Base-by-base conservation (phyloP, 2,888 invertebrate genomes). In the Salpingus planirostris region DNA sequence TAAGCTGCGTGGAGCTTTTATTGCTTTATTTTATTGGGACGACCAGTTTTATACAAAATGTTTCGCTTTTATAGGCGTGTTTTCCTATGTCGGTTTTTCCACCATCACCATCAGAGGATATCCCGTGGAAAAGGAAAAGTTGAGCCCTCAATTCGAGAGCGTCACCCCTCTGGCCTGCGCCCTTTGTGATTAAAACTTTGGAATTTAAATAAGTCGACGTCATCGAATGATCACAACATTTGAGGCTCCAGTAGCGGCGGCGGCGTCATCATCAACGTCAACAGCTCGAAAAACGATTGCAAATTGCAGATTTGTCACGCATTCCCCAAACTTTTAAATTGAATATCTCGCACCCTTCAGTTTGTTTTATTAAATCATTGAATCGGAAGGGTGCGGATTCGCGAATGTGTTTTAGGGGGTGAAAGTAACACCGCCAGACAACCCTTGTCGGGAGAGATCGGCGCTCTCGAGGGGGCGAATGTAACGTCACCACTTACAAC, bases 301-400 rank as follows among this genome's bases (percentile, higher is more conserved):
- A 49, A 64, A 63, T 63, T 57, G 57, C 57, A 54, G 59, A 65
- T 65, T 64, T 57, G 65, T 55, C 55, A 58, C 62, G 63, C 64
- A 55, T 60, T 60, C 61, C 58, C 44, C 42, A 55, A 61, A 63
- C 50, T 64, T 64, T 64, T 60, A 63, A 64, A 64, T 64, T 64
- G 62, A 57, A 62, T 55, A 52, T 54, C 54, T 50, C 46, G 44
- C 54, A 50, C 57, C 50, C 52, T 47, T 49, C 50, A 44, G 48
- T 49, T 46, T 54, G 54, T 60, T 59, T 60, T 60, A 59, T 60
- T 60, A 59, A 59, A 59, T 55, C 57, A 54, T 59, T 54, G 53
- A 47, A 54, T 53, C 44, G 51, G 54, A 52, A 48, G 49, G 52
- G 52, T 44, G 44, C 42, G 40, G 35, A 11, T 3, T 10, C 13